phyloP scores from a whole-genome alignment of 1,140 invertebrate genomes.

The Drosophila obscura region DNA sequence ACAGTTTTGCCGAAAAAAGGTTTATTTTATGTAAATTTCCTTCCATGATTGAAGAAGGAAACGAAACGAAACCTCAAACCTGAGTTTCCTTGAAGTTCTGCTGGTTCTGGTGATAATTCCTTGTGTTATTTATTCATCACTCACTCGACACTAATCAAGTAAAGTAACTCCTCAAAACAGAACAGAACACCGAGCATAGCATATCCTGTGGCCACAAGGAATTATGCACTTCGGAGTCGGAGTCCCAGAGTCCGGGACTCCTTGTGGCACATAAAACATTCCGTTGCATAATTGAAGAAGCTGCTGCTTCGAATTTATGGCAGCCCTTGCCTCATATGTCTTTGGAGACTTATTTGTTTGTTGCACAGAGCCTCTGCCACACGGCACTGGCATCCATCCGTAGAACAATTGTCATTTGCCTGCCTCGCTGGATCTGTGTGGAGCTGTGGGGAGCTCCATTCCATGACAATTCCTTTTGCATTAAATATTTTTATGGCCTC shows the following conservation, averaged over 20 bases:
- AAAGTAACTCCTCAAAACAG: slow-evolving; percentile 57
- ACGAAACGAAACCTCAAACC: not conserved
- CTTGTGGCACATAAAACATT: slow-evolving; percentile 65
- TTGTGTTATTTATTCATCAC: slow-evolving; percentile 71
- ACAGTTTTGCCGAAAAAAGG: slow-evolving; percentile 50
- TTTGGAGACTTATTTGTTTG: slow-evolving; percentile 75
- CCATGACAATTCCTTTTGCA: slow-evolving; percentile 73
- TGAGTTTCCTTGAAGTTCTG: slow-evolving; percentile 14
- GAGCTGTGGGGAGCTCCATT: not conserved
- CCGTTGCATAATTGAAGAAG: slow-evolving; percentile 76
- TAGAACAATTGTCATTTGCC: slow-evolving; percentile 63
- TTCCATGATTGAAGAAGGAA: slow-evolving; percentile 13
- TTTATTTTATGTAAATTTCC: slow-evolving; percentile 55
- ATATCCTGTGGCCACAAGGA: slow-evolving; percentile 54
- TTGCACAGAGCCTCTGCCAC: not conserved
- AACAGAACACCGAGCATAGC: slow-evolving; percentile 1
- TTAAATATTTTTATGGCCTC: slow-evolving; percentile 77
- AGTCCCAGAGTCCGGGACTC: slow-evolving; percentile 13
- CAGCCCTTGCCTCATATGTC: slow-evolving; percentile 70
- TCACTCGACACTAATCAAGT: slow-evolving; percentile 75
- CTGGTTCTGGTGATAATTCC: slow-evolving; percentile 48
- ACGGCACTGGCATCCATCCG: too few relatives aligned
- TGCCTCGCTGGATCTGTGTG: not conserved
- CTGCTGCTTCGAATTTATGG: slow-evolving; percentile 67
- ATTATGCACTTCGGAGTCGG: slow-evolving; percentile 54